Percentiles rank a stretch among this genome's conserved stretches.
Conservation (phyloP, 1,140 invertebrate genomes). For the Polypedilum pembai region DNA sequence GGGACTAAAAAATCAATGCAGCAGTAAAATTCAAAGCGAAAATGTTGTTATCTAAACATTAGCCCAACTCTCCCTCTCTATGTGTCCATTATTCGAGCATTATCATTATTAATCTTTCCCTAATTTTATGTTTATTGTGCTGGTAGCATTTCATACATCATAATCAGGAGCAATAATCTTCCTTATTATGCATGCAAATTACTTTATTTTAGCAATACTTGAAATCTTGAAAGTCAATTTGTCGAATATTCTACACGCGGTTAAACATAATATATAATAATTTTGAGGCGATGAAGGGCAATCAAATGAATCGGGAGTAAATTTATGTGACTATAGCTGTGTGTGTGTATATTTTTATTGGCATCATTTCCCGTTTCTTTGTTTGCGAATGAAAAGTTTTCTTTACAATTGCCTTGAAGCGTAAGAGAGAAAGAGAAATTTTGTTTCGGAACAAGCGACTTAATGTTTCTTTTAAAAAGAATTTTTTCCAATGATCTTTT, state of each 20-base stretch:
- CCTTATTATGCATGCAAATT: slow-evolving; percentile 13
- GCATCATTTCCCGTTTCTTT: slow-evolving; percentile 20
- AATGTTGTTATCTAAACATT: no score
- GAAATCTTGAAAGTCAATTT: neutral
- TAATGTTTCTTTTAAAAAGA: neutral
- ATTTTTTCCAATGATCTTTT: neutral
- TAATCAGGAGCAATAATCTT: slow-evolving; percentile 13
- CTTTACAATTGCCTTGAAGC: neutral
- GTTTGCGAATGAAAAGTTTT: slow-evolving; percentile 3
- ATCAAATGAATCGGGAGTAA: slow-evolving; percentile 5
- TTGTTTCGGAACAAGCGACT: neutral
- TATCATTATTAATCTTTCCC: no score
- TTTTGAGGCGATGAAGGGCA: neutral
- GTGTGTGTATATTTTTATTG: slow-evolving; percentile 15
- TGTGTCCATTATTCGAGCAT: no score
- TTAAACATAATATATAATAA: no score
- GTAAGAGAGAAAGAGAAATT: neutral
- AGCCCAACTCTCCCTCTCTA: no score
- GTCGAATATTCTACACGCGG: neutral
- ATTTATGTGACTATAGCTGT: neutral
- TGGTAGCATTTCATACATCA: neutral
- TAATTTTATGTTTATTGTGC: no score
- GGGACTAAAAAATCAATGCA: no score
- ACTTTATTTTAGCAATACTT: neutral
- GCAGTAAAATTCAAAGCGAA: no score